phyloP scores from a whole-genome alignment of 2,113 vertebrate species.

The Erinaceus europaeus region DNA sequence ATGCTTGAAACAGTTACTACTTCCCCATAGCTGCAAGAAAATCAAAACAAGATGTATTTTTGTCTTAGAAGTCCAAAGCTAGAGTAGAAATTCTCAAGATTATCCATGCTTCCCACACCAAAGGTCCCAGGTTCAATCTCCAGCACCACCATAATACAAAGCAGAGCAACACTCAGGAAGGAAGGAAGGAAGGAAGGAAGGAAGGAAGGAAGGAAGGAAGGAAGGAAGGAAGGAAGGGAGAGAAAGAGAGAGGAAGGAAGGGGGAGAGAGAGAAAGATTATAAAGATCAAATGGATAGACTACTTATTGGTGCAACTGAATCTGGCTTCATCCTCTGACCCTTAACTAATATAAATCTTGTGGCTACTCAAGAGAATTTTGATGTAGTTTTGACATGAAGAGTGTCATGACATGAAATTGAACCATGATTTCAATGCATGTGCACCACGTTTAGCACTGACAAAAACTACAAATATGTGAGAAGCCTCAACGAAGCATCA shows the following conservation, averaged over 20 bases:
- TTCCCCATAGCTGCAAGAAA: neutral
- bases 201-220: too few species aligned
- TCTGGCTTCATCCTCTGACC: neutral
- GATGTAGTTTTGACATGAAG: neutral
- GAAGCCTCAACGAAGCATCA: neutral
- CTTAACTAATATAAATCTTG: neutral
- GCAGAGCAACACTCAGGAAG: too few species aligned
- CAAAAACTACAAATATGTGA: neutral
- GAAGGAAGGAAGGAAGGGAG: too few species aligned
- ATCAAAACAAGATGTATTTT: neutral
- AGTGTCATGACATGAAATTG: neutral
- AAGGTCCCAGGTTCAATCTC: too few species aligned
- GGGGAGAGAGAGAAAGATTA: too few species aligned
- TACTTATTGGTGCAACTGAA: neutral
- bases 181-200: too few species aligned
- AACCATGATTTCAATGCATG: neutral
- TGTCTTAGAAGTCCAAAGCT: neutral
- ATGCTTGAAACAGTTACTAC: neutral
- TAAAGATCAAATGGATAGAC: neutral
- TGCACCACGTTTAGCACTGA: neutral
- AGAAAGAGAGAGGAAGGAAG: too few species aligned
- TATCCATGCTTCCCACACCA: too few species aligned
- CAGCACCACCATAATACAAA: too few species aligned
- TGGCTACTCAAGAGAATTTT: neutral
- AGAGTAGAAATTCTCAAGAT: neutral